A percentile compares a stretch with the other conserved stretches of the same genome.
Conservation (phyloP, 2,888 invertebrate genomes). For the Sinelater perroti region DNA sequence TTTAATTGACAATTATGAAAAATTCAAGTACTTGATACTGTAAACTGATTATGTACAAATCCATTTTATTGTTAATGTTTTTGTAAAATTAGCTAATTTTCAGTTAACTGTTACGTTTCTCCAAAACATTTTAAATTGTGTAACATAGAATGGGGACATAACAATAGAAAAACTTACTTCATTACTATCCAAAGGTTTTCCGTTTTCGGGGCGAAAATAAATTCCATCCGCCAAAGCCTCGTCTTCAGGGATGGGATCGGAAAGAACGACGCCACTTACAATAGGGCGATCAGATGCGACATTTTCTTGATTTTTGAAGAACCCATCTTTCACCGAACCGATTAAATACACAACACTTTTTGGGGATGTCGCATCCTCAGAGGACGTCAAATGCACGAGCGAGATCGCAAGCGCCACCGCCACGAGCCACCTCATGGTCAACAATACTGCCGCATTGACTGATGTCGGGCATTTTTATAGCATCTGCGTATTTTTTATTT, state of each 20-base stretch:
- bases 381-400: background rate
- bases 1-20: background rate
- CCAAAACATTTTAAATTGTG: too few relatives aligned
- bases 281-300: background rate
- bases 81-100: background rate
- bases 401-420: slow-evolving; percentile 26
- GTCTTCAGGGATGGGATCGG: slow-evolving; percentile 43
- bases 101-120: background rate
- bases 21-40: background rate
- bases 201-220: slow-evolving; percentile 53
- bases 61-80: background rate
- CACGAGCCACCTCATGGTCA: slow-evolving; percentile 29
- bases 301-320: slow-evolving; percentile 9
- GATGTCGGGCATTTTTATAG: slow-evolving; percentile 13
- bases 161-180: slow-evolving; percentile 4
- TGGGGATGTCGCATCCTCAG: slow-evolving; percentile 1
- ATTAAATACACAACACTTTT: slow-evolving; percentile 50
- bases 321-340: slow-evolving; percentile 24
- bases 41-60: background rate
- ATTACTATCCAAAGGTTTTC: slow-evolving; percentile 39
- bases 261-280: slow-evolving; percentile 30
- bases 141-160: background rate
- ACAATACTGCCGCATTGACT: slow-evolving; percentile 18
- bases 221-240: slow-evolving; percentile 54
- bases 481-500: slow-evolving; percentile 9